phyloP scores from a whole-genome alignment of 1,140 invertebrate genomes.

The Pteromalus puparum region DNA sequence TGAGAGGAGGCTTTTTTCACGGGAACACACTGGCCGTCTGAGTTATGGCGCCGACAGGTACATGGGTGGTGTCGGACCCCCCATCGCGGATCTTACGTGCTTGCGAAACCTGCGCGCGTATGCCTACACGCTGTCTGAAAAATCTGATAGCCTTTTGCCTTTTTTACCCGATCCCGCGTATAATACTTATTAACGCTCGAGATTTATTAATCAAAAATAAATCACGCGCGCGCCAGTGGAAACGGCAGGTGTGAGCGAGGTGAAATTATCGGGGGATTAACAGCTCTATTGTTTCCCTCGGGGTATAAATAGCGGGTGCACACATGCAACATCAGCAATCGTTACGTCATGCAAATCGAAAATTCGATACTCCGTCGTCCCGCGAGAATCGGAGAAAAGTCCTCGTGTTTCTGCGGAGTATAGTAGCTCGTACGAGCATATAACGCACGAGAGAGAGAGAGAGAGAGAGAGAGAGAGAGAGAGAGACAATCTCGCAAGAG shows the following conservation, averaged over 20 bases:
- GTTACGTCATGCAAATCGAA: not conserved
- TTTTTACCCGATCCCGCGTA: not conserved
- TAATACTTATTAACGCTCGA: not conserved
- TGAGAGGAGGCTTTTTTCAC: not conserved
- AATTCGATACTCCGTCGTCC: not conserved
- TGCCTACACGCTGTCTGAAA: not conserved
- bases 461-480: not conserved
- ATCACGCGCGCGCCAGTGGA: not conserved
- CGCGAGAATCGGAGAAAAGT: not conserved
- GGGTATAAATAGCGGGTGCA: not conserved
- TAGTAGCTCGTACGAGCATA: no score
- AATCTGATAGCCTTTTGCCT: no score
- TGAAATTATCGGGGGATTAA: not conserved
- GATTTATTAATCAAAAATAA: not conserved
- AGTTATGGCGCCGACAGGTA: slow-evolving; percentile 50
- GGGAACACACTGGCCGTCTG: not conserved
- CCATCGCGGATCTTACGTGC: not conserved
- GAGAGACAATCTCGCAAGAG: not conserved
- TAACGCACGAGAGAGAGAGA: not conserved
- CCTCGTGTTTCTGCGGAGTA: no score
- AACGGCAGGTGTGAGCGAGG: not conserved
- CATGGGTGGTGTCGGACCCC: slow-evolving; percentile 49
- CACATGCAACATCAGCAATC: not conserved
- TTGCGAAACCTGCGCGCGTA: slow-evolving; percentile 29
- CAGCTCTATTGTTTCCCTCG: not conserved